Evolutionary conservation across 1,140 invertebrate species (phyloP).

Genomic region (Brachionus rubens): DNA sequence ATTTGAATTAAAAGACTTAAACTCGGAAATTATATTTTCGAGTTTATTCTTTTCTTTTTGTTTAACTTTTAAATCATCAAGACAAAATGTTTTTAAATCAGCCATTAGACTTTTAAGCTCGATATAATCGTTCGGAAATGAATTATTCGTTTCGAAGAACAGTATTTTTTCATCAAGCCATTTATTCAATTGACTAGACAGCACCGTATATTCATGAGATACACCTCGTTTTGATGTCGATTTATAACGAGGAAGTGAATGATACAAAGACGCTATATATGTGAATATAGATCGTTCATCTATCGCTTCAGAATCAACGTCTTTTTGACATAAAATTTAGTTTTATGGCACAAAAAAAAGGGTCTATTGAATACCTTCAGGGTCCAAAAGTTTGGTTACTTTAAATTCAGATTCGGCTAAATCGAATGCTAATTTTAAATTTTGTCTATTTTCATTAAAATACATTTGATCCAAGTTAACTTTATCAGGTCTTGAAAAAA

Average conservation of each 20-base stretch:
- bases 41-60: background rate
- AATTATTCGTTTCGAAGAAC: background rate
- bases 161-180: conserved; percentile 3
- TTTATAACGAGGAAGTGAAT: conserved; percentile 73
- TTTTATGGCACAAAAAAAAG: background rate
- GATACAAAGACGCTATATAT: conserved; percentile 96
- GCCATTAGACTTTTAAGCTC: background rate
- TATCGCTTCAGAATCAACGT: conserved; percentile 95
- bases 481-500: background rate
- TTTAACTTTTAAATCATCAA: background rate
- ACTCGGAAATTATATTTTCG: background rate
- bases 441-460: conserved; percentile 75
- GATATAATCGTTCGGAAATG: background rate
- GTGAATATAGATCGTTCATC: conserved; percentile 99
- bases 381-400: conserved; percentile 92
- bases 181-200: background rate
- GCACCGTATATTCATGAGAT: background rate
- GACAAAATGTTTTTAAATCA: conserved; percentile 7
- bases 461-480: conserved; percentile 75
- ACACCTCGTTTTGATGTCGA: background rate
- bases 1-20: too few relatives aligned
- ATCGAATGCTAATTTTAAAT: conserved; percentile 90
- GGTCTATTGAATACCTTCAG: conserved; percentile 70
- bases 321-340: conserved; percentile 53
- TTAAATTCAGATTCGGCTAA: conserved; percentile 94